phyloP scores from a whole-genome alignment of 2,113 vertebrate genomes.

The Syngnathus scovelli region DNA sequence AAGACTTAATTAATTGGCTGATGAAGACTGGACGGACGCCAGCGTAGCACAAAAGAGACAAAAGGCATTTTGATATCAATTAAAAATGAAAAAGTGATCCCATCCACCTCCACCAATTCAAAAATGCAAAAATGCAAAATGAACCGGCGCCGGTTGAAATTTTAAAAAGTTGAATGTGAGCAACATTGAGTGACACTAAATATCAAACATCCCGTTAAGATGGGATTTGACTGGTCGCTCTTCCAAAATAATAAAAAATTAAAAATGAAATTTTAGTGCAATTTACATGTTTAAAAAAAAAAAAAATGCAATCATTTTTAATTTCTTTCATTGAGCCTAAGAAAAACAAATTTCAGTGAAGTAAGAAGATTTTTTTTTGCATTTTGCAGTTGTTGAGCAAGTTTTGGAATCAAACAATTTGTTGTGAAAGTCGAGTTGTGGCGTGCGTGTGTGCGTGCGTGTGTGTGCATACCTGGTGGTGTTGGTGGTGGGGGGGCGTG shows the following conservation, averaged over 20 bases:
- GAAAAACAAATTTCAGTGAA: too few species aligned
- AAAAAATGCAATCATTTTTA: too few species aligned
- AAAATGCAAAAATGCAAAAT: not conserved
- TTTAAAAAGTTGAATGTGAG: not conserved
- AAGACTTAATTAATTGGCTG: not conserved
- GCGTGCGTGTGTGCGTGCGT: not conserved
- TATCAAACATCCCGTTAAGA: not conserved
- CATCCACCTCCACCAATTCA: not conserved
- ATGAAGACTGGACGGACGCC: not conserved
- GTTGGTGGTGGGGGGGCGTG: constrained; percentile 78
- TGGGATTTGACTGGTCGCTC: not conserved
- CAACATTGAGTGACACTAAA: not conserved
- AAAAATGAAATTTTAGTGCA: too few species aligned
- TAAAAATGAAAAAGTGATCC: too few species aligned
- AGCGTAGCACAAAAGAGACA: not conserved
- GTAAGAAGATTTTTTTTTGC: too few species aligned
- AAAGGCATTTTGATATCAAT: not conserved
- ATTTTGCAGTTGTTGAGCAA: not conserved
- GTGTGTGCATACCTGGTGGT: not conserved
- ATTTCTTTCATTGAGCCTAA: too few species aligned
- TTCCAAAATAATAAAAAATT: not conserved
- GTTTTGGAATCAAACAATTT: not conserved
- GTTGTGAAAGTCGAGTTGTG: not conserved
- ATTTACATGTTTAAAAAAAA: too few species aligned
- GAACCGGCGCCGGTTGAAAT: not conserved